These are phyloP conservation scores for Anoplopoma fimbria DNA, from an alignment of 2,113 vertebrate species.

Conservation along the genomic window DNA sequence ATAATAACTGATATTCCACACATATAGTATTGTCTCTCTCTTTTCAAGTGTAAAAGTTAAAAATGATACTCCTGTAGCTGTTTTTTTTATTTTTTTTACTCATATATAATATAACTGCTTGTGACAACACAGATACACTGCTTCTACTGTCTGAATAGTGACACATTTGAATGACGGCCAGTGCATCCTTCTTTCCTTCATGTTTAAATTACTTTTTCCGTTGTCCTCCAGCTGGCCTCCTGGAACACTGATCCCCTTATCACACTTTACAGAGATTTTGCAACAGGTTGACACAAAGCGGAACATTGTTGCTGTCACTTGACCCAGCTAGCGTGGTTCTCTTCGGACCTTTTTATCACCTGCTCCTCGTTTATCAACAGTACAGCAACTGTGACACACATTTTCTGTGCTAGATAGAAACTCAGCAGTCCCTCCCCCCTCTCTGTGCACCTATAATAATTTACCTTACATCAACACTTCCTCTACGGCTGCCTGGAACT, in stretches of 20 bases:
- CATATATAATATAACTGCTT: not conserved
- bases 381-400: not conserved
- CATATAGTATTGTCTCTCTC: not conserved
- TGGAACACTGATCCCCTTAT: not conserved
- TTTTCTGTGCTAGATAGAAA: not conserved
- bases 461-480: constrained; percentile 63
- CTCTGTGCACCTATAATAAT: constrained; percentile 27
- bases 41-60: not conserved
- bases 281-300: not conserved
- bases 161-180: constrained; percentile 50
- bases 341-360: not conserved
- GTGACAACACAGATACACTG: not conserved
- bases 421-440: not conserved
- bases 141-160: constrained; percentile 18
- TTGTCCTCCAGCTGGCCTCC: constrained; percentile 37
- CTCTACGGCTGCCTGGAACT: constrained; percentile 16
- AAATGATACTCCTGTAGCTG: no score
- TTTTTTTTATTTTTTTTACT: not conserved
- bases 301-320: not conserved
- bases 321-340: not conserved
- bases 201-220: constrained; percentile 12
- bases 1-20: not conserved
- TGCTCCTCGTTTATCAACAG: constrained; percentile 12
- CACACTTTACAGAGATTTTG: not conserved
- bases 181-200: constrained; percentile 28